Base-by-base conservation (phyloP, 2,797 vertebrate genomes). In the Silurus aristotelis region DNA sequence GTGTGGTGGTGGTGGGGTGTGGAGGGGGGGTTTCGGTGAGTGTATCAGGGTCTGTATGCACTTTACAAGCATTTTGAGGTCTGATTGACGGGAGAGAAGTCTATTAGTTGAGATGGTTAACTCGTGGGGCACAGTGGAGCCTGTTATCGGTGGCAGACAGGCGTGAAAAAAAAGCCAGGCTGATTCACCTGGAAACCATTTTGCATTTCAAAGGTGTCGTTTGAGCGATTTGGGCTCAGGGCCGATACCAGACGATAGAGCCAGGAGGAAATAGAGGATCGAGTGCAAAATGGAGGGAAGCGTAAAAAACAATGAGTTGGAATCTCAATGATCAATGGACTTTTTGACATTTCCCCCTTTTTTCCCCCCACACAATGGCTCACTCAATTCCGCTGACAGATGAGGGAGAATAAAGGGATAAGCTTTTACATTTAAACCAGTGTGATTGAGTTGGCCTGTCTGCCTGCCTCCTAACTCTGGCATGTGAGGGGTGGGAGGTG, bases 21-120 rank as follows among this genome's bases (percentile, higher is more conserved):
- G 6, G 9, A 10, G 48, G 7, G 48, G 46, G 48, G 9, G 48
- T 52, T 31, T 31, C 31, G 31, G 31, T 31, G 48, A 52, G 72
- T 82, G 83, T 82, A 82, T 87, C 83, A 71, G 70, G 83, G 80
- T 87, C 71, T 83, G 89, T 78, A 83, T 83, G 87, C 61, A 89
- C 87, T 87, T 87, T 94, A 93, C 93, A 93, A 92, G 92, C 93
- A 94, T 94, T 95, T 93, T 93, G 91, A 92, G 91, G 91, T 84
- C 90, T 95, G 94, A 95, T 93, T 95, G 95, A 95, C 94, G 93
- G 91, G 89, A 89, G 92, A 93, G 92, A 94, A 95, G 95, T 95
- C 94, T 95, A 95, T 96, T 95, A 96, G 94, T 92, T 92, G 91
- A 95, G 94, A 95, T 95, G 92, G 94, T 95, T 95, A 95, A 95